Conservation (phyloP, 1,140 invertebrate species). For the Psix sp. region DNA sequence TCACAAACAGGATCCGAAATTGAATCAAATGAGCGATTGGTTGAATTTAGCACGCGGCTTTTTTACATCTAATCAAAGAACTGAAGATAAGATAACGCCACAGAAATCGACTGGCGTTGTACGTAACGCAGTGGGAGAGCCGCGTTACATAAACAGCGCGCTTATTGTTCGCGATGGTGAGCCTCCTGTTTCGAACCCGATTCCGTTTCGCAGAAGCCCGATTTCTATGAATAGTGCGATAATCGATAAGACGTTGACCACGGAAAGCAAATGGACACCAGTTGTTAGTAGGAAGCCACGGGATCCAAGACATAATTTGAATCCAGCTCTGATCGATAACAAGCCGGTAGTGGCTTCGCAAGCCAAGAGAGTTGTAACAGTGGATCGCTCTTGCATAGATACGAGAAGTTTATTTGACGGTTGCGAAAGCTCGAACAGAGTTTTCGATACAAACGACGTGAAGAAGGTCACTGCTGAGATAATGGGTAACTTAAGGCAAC, state of each 20-base stretch:
- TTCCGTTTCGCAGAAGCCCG: constrained; percentile 61
- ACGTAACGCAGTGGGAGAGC: constrained; percentile 8
- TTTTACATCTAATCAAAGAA: neutral
- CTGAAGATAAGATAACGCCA: constrained; percentile 35
- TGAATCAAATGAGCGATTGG: neutral
- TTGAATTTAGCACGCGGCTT: neutral
- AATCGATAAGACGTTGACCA: constrained; percentile 65
- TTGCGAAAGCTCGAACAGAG: neutral
- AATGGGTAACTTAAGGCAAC: constrained; percentile 64
- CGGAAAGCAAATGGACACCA: constrained; percentile 43
- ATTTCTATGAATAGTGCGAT: constrained; percentile 68
- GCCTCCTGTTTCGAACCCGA: constrained; percentile 35
- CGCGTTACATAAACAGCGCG: constrained; percentile 59
- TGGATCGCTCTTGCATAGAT: constrained; percentile 73
- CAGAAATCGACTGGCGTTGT: constrained; percentile 9
- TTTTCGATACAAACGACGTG: constrained; percentile 19
- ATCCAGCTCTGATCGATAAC: constrained; percentile 71
- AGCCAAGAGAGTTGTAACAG: constrained; percentile 63
- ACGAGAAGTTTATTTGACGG: constrained; percentile 73
- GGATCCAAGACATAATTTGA: constrained; percentile 64
- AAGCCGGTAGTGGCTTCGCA: constrained; percentile 65
- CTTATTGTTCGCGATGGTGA: constrained; percentile 55
- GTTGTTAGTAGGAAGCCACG: constrained; percentile 23
- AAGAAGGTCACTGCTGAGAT: constrained; percentile 65
- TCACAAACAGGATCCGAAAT: constrained; percentile 49